Percentiles rank a stretch among this genome's conserved stretches.
These are phyloP conservation scores for Drosophila macrospina DNA, from an alignment of 2,888 invertebrate species.

Conservation along the genomic window DNA sequence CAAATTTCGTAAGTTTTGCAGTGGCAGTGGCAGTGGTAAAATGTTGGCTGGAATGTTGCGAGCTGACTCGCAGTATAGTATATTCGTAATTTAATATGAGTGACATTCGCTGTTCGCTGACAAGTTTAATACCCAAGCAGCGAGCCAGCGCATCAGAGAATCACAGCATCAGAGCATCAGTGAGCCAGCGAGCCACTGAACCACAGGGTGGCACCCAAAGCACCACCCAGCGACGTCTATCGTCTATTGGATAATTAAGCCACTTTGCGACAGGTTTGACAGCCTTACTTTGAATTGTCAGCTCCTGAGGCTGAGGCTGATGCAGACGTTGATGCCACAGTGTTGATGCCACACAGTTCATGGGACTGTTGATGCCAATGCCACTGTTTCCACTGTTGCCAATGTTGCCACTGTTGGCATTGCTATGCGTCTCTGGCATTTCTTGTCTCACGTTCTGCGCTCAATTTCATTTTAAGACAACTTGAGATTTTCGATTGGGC, in stretches of 20 bases:
- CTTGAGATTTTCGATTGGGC: constrained; percentile 54
- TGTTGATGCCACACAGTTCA: constrained; percentile 22
- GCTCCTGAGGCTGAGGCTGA: constrained; percentile 38
- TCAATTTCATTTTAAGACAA: constrained; percentile 59
- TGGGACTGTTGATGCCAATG: constrained; percentile 2
- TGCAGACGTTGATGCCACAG: constrained; percentile 41
- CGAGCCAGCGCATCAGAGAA: not conserved
- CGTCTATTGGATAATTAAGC: constrained; percentile 82
- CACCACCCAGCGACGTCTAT: constrained; percentile 44
- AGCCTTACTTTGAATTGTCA: constrained; percentile 73
- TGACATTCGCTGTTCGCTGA: constrained; percentile 67
- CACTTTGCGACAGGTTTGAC: constrained; percentile 80
- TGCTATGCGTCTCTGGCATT: not conserved
- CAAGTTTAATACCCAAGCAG: constrained; percentile 61
- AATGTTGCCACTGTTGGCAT: not conserved
- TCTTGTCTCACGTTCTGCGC: constrained; percentile 43
- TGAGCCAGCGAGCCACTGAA: not conserved
- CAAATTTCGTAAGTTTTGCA: constrained; percentile 16
- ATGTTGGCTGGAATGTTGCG: not conserved
- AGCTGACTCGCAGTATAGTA: constrained; percentile 21
- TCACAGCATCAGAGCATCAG: too few relatives aligned
- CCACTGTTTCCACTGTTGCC: constrained; percentile 7
- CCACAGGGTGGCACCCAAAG: not conserved
- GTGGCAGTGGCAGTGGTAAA: constrained; percentile 1
- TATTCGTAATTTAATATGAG: constrained; percentile 69